These are phyloP conservation scores for Phenganax marumi DNA, from an alignment of 92 coral and sea anemone genomes.

Conservation along the genomic window DNA sequence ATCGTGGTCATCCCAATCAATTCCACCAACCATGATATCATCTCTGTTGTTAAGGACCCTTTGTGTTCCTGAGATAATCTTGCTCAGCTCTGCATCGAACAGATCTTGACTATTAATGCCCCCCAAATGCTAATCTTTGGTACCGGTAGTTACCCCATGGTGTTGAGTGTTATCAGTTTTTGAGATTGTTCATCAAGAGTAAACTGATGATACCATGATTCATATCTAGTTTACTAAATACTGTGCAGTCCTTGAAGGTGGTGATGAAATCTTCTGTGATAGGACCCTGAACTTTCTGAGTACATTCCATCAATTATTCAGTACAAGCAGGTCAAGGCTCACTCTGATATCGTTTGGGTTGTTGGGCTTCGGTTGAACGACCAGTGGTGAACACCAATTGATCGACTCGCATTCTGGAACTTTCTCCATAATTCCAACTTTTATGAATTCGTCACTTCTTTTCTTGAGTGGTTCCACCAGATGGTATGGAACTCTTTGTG, in stretches of 20 bases:
- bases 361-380: constrained; percentile 52
- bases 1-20: constrained; percentile 51
- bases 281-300: constrained; percentile 33
- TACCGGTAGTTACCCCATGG: constrained; percentile 66
- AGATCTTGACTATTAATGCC: constrained; percentile 28
- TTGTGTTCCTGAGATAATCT: constrained; percentile 35
- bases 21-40: constrained; percentile 43
- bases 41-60: constrained; percentile 47
- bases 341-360: not conserved
- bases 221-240: constrained; percentile 38
- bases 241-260: constrained; percentile 35
- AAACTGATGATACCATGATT: constrained; percentile 65
- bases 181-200: constrained; percentile 60
- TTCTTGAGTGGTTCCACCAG: not conserved
- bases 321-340: not conserved
- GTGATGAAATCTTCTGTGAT: constrained; percentile 53
- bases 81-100: constrained; percentile 23
- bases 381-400: constrained; percentile 58
- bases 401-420: constrained; percentile 43
- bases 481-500: not conserved
- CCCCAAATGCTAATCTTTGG: constrained; percentile 56
- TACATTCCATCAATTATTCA: constrained; percentile 27
- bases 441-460: not conserved
- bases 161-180: constrained; percentile 46
- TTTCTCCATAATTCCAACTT: constrained; percentile 32